A percentile compares a stretch with the other conserved stretches of the same genome.
phyloP scores from a whole-genome alignment of 2,797 vertebrate genomes.

The Sebastes dallii region DNA sequence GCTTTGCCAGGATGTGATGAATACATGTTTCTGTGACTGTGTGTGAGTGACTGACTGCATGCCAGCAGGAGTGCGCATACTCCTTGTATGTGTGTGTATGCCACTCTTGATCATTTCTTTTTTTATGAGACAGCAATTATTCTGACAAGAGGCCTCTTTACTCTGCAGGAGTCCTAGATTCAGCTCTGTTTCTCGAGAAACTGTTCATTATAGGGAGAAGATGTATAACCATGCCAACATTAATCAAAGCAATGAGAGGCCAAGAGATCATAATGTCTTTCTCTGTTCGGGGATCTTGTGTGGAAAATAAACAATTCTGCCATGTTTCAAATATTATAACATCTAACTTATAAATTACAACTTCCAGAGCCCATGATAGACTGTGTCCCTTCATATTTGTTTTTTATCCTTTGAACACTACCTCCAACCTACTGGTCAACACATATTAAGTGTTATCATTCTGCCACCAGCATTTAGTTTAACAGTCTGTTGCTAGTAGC shows the following conservation, averaged over 20 bases:
- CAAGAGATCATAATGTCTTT: constrained; percentile 12
- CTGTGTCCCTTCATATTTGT: background rate
- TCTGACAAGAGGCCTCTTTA: constrained; percentile 35
- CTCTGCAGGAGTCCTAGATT: constrained; percentile 24
- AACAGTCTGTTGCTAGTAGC: constrained; percentile 9
- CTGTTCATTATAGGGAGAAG: constrained; percentile 9
- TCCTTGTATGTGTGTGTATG: background rate
- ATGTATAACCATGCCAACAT: constrained; percentile 19
- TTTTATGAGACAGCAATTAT: constrained; percentile 33
- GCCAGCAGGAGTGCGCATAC: background rate
- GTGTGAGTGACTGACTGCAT: constrained; percentile 4
- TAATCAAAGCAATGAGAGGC: constrained; percentile 9
- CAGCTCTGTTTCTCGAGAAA: constrained; percentile 20
- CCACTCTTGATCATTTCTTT: background rate
- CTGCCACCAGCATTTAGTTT: background rate
- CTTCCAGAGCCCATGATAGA: background rate
- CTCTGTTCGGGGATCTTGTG: background rate
- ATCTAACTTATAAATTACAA: background rate
- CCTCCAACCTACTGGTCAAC: background rate
- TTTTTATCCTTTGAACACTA: background rate
- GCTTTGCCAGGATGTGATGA: constrained; percentile 20
- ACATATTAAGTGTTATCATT: background rate
- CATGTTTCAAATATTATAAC: background rate
- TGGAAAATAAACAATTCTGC: background rate
- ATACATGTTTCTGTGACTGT: constrained; percentile 21